Evolutionary conservation across 2,888 invertebrate genomes (phyloP), one percentile per base, ranked within the genome.

Genomic region (Folsomia manolachei): DNA sequence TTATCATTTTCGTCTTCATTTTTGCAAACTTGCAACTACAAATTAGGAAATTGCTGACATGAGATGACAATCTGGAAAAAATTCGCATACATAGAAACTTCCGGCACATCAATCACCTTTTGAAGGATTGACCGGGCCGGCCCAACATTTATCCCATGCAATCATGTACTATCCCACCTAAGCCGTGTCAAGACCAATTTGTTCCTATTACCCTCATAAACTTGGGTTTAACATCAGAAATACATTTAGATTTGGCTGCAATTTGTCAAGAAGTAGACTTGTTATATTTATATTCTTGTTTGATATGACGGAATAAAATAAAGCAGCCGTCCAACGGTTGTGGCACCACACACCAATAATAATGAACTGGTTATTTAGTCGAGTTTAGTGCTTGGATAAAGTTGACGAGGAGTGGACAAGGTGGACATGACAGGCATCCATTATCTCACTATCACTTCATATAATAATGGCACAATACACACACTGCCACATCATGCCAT

Each of bases 1-100:
- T n/a, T n/a, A n/a, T n/a, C n/a, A n/a, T n/a, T n/a, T n/a, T n/a
- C n/a, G n/a, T n/a, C n/a, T n/a, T n/a, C n/a, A n/a, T n/a, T n/a
- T n/a, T n/a, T n/a, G n/a, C n/a, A n/a, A n/a, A n/a, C 4, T 39
- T 39, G 39, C 39, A 39, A 39, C 39, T 39, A 56, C 56, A 56
- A 56, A 56, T 56, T 56, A 56, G 56, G 19, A 56, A 56, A 56
- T 56, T 56, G 56, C 56, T 56, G 56, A 56, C 56, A 56, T 56
- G 56, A 56, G 56, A 56, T 56, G 21, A 21, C 56, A 56, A 56
- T 56, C 56, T 4, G 19, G 19, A 56, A 56, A 56, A 56, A 56
- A 39, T 39, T 39, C 39, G 39, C 39, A 39, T 14, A 39, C 18
- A 18, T 51, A 18, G 4, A 56, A 56, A 56, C 21, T 56, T 56